Percentiles rank a stretch among this genome's conserved stretches.
Conservation (phyloP, 2,113 vertebrate genomes). For the Limanda limanda region DNA sequence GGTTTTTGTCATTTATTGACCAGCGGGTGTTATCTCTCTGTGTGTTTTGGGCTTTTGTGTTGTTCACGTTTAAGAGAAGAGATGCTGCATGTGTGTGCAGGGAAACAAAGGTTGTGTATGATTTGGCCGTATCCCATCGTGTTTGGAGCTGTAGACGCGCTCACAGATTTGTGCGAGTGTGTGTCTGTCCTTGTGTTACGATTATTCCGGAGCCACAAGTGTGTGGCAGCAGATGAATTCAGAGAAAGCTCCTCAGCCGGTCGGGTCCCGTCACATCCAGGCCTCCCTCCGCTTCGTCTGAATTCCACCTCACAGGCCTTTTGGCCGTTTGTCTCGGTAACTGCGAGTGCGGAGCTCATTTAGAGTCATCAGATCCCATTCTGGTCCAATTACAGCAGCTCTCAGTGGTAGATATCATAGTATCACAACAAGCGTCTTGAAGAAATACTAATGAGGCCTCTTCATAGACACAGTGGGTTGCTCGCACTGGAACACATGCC, state of each 20-base stretch:
- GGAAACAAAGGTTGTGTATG: background rate
- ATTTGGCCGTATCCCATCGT: background rate
- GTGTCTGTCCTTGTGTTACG: background rate
- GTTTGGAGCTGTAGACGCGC: background rate
- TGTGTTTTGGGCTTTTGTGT: conserved; percentile 17
- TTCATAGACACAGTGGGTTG: conserved; percentile 39
- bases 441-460: conserved; percentile 59
- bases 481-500: conserved; percentile 10
- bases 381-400: conserved; percentile 47
- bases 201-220: background rate
- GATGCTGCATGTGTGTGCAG: background rate
- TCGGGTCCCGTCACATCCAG: conserved; percentile 32
- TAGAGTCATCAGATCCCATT: conserved; percentile 62
- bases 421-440: conserved; percentile 60
- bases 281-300: conserved; percentile 35
- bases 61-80: background rate
- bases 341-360: conserved; percentile 44
- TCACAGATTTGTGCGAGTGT: background rate
- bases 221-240: conserved; percentile 38
- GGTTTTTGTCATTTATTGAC: conserved; percentile 75
- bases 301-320: conserved; percentile 47
- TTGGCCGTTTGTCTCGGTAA: conserved; percentile 54
- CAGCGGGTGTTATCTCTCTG: conserved; percentile 24
- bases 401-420: conserved; percentile 50
- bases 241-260: conserved; percentile 17